Percentiles rank a stretch among this genome's conserved stretches.
phyloP scores from a whole-genome alignment of 1,140 invertebrate genomes.

The Bombyx mandarina region DNA sequence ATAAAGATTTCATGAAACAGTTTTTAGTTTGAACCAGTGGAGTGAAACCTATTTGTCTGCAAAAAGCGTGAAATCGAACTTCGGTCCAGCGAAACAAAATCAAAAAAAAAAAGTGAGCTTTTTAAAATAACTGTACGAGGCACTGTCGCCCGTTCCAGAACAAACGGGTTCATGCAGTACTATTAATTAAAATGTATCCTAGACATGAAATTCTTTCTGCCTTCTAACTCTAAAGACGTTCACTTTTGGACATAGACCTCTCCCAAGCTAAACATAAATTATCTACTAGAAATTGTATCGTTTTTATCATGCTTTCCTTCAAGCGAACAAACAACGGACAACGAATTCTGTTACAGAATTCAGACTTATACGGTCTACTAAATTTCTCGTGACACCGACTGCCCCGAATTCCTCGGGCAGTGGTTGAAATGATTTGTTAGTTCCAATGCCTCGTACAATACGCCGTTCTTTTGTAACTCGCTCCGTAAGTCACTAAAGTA shows the following conservation, averaged over 20 bases:
- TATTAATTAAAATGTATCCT: no score
- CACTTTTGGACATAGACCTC: no score
- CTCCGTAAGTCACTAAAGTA: conserved; percentile 54
- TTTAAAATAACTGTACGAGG: conserved; percentile 16
- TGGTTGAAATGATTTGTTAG: conserved; percentile 52
- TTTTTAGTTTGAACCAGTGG: conserved; percentile 9
- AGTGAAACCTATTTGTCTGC: conserved; percentile 16
- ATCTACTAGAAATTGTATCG: no score
- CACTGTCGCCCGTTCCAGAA: conserved; percentile 1
- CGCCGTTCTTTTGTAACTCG: conserved; percentile 53
- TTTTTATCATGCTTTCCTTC: conserved; percentile 4
- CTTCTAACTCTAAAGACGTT: no score
- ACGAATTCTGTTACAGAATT: no score
- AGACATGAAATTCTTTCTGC: no score
- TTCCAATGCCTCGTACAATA: conserved; percentile 34
- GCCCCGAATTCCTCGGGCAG: conserved; percentile 24
- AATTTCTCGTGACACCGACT: conserved; percentile 22
- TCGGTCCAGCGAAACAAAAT: not conserved
- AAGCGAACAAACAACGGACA: not conserved
- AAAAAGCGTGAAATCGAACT: conserved; percentile 16
- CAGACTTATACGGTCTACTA: conserved; percentile 8
- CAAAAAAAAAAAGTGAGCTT: not conserved
- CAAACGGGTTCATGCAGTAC: no score
- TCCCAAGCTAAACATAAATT: no score
- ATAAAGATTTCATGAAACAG: no score